Conservation (phyloP, 2,888 invertebrate genomes). For the Cremastobaeus sp. region DNA sequence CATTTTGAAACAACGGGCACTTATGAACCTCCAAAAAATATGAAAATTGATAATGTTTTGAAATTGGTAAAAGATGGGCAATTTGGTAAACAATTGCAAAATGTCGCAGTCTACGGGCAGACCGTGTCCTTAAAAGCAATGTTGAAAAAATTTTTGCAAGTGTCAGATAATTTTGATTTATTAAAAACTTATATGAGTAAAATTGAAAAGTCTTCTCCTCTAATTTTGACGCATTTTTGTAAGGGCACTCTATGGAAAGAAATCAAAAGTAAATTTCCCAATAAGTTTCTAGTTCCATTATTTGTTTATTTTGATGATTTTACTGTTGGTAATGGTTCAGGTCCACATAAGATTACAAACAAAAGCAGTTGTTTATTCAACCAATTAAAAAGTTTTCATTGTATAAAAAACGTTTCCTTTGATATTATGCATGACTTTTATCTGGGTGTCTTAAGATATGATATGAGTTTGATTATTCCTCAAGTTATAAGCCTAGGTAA, state of each 20-base stretch:
- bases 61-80: too few relatives aligned
- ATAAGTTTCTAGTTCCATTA: slow-evolving; percentile 21
- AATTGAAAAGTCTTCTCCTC: neutral
- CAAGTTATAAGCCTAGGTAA: neutral
- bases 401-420: slow-evolving; percentile 32
- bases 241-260: slow-evolving; percentile 28
- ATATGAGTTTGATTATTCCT: slow-evolving; percentile 37
- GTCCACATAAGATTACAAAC: slow-evolving; percentile 16
- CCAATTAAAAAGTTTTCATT: slow-evolving; percentile 43
- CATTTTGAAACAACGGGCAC: neutral
- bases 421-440: slow-evolving; percentile 56
- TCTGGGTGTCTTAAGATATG: slow-evolving; percentile 44
- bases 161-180: slow-evolving; percentile 1
- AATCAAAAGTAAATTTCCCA: slow-evolving; percentile 13
- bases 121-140: neutral
- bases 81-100: too few relatives aligned
- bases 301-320: slow-evolving; percentile 44
- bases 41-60: neutral
- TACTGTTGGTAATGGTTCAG: slow-evolving; percentile 26
- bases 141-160: slow-evolving; percentile 1
- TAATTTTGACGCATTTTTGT: slow-evolving; percentile 19
- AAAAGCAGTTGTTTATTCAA: slow-evolving; percentile 55
- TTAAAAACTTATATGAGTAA: slow-evolving; percentile 3
- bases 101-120: neutral
- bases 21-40: neutral